Percentiles rank a stretch among this genome's conserved stretches.
These are phyloP conservation scores for Bubalus kerabau DNA, from an alignment of 2,113 vertebrate genomes.

Conservation along the genomic window DNA sequence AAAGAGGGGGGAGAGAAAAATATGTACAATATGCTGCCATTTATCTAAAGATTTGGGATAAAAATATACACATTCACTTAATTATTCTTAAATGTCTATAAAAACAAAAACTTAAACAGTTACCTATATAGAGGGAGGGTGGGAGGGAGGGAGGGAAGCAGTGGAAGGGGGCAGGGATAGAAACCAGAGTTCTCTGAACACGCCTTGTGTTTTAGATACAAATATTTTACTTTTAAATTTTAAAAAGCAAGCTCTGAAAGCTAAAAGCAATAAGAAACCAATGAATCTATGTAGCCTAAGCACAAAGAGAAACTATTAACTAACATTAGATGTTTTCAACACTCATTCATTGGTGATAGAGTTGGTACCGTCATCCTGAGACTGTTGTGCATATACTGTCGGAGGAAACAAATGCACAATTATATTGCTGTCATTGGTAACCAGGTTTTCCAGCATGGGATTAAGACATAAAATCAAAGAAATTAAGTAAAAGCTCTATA, in stretches of 20 bases:
- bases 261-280: background rate
- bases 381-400: background rate
- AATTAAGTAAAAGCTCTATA: background rate
- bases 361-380: background rate
- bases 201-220: background rate
- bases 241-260: background rate
- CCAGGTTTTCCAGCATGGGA: background rate
- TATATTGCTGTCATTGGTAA: background rate
- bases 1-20: background rate
- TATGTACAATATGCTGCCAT: background rate
- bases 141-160: background rate
- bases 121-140: background rate
- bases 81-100: background rate
- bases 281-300: background rate
- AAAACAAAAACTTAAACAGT: background rate
- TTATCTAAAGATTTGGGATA: background rate
- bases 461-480: background rate
- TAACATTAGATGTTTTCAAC: background rate
- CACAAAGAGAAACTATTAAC: background rate
- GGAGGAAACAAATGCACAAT: background rate
- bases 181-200: background rate
- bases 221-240: background rate
- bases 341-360: background rate
- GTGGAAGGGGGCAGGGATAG: background rate
- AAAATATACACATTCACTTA: background rate